A percentile compares a stretch with the other conserved stretches of the same genome.
phyloP scores from a whole-genome alignment of 2,797 vertebrate species.

The Coregonus ussuriensis region DNA sequence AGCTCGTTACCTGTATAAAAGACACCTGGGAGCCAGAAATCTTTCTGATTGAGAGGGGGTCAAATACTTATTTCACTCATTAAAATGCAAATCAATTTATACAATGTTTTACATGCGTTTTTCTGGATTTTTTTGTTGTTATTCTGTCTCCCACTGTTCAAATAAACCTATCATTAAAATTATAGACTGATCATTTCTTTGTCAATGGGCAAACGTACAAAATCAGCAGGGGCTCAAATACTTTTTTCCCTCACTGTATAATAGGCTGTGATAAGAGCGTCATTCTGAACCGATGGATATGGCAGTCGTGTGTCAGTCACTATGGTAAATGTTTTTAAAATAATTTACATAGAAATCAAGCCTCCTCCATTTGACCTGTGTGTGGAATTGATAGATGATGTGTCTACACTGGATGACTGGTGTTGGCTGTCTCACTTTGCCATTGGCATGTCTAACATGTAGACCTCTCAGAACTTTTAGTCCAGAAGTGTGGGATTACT shows the following conservation, averaged over 20 bases:
- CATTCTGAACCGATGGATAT: conserved; percentile 20
- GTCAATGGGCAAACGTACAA: no score
- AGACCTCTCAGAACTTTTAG: background rate
- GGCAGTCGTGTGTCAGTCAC: conserved; percentile 18
- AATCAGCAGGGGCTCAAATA: no score
- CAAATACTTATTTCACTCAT: no score
- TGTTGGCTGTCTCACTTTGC: conserved; percentile 47
- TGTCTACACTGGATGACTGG: conserved; percentile 49
- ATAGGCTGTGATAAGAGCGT: conserved; percentile 37
- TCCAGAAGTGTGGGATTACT: background rate
- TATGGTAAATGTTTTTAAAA: conserved; percentile 50
- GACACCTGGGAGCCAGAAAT: no score
- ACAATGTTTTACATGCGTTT: no score
- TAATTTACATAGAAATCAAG: conserved; percentile 55
- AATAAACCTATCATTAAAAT: no score
- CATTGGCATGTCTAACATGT: conserved; percentile 26
- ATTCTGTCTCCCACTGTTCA: no score
- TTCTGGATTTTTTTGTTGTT: no score
- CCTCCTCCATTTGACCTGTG: conserved; percentile 38
- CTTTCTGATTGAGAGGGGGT: no score
- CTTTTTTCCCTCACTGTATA: background rate
- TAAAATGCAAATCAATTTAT: no score
- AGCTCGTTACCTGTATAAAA: no score
- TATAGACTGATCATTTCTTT: no score
- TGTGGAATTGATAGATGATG: conserved; percentile 55